Evolutionary conservation across 2,113 vertebrate species (phyloP).

Genomic region (Indicator maculatus): DNA sequence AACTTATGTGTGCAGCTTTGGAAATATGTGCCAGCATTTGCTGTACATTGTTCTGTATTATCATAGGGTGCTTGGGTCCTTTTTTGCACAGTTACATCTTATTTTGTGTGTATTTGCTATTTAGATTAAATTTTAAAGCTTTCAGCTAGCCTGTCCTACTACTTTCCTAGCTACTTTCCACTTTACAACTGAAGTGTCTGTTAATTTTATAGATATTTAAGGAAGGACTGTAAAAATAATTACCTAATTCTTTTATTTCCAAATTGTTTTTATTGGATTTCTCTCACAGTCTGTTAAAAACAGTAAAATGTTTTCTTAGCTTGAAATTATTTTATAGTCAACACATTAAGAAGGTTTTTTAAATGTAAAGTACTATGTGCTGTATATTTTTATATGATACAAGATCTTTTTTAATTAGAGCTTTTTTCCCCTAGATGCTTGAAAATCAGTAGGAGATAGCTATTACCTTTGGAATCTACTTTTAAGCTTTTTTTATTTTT

Average conservation of each 20-base stretch:
- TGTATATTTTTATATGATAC: background rate
- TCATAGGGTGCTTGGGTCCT: background rate
- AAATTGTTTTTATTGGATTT: background rate
- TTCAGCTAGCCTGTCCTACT: background rate
- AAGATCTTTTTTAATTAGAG: background rate
- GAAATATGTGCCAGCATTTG: background rate
- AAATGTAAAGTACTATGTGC: background rate
- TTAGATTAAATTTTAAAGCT: background rate
- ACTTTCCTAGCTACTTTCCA: background rate
- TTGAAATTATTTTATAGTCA: background rate
- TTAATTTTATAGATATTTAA: background rate
- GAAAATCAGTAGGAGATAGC: background rate
- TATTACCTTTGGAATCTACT: background rate
- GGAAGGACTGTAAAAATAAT: background rate
- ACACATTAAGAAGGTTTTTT: background rate
- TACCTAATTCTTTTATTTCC: background rate
- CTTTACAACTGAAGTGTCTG: background rate
- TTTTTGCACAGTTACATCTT: background rate
- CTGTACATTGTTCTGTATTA: background rate
- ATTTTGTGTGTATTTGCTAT: background rate
- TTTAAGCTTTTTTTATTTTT: background rate
- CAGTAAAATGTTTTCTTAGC: background rate
- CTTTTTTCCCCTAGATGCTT: background rate
- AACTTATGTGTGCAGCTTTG: background rate
- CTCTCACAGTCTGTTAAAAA: background rate